Percentiles rank a stretch among this genome's conserved stretches.
Conservation (phyloP, 2,113 vertebrate species). For the Pseudolaguvia tuberculata region DNA sequence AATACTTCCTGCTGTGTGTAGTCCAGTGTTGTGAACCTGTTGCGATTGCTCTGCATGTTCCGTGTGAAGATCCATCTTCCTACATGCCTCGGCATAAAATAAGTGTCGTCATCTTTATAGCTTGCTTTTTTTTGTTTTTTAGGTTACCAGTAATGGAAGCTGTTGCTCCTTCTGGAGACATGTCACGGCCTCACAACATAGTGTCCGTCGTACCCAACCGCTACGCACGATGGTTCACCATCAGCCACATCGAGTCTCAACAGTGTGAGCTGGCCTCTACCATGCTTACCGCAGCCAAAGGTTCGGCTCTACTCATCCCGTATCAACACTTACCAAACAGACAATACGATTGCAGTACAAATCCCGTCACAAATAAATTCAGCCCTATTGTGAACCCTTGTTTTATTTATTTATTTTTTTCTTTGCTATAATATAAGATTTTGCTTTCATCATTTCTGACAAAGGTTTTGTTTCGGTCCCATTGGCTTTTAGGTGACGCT, state of each 20-base stretch:
- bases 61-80: background rate
- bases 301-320: slow-evolving; percentile 84
- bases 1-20: background rate
- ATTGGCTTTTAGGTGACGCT: slow-evolving; percentile 80
- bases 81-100: background rate
- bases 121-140: background rate
- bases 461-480: background rate
- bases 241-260: slow-evolving; percentile 96
- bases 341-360: background rate
- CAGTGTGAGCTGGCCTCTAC: slow-evolving; percentile 98
- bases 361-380: background rate
- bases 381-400: too few relatives aligned
- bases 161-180: slow-evolving; percentile 83
- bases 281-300: slow-evolving; percentile 95
- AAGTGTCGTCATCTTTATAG: background rate
- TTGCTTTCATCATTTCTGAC: background rate
- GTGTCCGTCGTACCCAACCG: slow-evolving; percentile 97
- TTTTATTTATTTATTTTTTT: too few relatives aligned
- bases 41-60: background rate
- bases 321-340: slow-evolving; percentile 88
- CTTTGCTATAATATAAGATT: too few relatives aligned
- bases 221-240: slow-evolving; percentile 97
- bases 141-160: slow-evolving; percentile 98
- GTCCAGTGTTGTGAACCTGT: background rate
- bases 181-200: slow-evolving; percentile 92